phyloP scores from a whole-genome alignment of 2,797 vertebrate genomes.

The Sebastes nivosus region DNA sequence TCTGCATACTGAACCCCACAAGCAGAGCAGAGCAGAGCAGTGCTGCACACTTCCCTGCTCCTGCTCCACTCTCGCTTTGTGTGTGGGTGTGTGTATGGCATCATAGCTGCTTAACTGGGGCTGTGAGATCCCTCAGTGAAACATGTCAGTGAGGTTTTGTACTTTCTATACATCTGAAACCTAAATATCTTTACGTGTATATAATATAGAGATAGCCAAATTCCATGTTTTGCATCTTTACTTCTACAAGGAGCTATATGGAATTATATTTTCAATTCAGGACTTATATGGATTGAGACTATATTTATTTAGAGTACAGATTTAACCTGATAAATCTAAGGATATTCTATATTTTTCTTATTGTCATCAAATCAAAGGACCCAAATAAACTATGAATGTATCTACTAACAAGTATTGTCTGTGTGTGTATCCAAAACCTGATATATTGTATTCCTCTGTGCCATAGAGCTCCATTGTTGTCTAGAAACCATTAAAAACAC shows the following conservation, averaged over 20 bases:
- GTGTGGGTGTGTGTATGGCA: background rate
- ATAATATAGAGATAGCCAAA: background rate
- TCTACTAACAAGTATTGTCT: background rate
- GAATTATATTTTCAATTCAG: background rate
- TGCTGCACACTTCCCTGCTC: conserved; percentile 1
- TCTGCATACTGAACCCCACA: conserved; percentile 49
- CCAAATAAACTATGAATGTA: background rate
- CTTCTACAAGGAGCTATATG: background rate
- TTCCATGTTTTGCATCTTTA: background rate
- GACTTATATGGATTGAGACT: background rate
- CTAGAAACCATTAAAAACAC: background rate
- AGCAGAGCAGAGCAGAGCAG: conserved; percentile 34
- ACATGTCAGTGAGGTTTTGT: background rate
- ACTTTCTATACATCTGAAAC: background rate
- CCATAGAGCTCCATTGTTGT: background rate
- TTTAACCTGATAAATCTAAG: background rate
- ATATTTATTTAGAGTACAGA: background rate
- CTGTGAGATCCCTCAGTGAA: background rate
- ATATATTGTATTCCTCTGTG: background rate
- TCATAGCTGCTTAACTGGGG: background rate
- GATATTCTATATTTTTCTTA: background rate
- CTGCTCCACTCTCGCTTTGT: conserved; percentile 6
- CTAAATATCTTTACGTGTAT: background rate
- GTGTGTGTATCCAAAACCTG: background rate
- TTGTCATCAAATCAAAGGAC: background rate